phyloP scores from a whole-genome alignment of 2,113 vertebrate genomes.

The Phylloscopus trochiloides region DNA sequence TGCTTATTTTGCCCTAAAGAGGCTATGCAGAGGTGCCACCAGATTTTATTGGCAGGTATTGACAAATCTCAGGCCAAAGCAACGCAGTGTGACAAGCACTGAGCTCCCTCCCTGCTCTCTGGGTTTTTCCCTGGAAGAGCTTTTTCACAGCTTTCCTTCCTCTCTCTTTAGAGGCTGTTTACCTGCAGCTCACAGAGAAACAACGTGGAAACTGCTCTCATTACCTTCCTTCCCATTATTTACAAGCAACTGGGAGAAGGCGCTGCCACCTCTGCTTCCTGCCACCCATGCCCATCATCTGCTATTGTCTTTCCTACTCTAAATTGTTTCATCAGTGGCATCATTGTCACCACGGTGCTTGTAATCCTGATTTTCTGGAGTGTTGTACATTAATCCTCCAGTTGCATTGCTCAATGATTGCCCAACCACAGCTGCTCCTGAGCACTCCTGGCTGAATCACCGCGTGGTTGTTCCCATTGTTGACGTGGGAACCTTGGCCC shows the following conservation, averaged over 20 bases:
- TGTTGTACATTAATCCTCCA: not conserved
- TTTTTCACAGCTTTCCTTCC: not conserved
- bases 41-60: not conserved
- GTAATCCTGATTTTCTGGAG: not conserved
- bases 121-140: not conserved
- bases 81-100: accelerated
- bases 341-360: not conserved
- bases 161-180: not conserved
- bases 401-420: not conserved
- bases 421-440: not conserved
- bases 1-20: not conserved
- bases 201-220: not conserved
- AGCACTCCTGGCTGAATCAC: not conserved
- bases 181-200: not conserved
- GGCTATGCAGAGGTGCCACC: not conserved
- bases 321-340: not conserved
- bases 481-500: not conserved
- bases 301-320: not conserved
- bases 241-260: not conserved
- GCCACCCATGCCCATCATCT: not conserved
- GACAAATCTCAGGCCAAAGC: not conserved
- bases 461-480: not conserved
- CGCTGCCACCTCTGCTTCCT: not conserved
- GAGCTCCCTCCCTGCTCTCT: not conserved
- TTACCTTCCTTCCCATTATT: not conserved